phyloP scores from a whole-genome alignment of 2,797 vertebrate genomes.

The Micropoecilia bifurca region DNA sequence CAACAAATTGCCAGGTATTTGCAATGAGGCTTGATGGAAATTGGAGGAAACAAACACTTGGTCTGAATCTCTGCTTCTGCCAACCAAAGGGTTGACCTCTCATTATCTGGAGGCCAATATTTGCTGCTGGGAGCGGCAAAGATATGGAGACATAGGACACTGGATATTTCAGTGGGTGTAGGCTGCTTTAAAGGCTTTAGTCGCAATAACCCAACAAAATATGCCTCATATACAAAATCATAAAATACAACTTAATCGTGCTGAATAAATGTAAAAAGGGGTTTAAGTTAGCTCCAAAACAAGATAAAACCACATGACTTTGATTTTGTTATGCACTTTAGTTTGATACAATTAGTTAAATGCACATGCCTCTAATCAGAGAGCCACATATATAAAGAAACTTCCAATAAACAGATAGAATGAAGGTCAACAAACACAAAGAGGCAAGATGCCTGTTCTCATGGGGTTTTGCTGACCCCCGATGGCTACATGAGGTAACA shows the following conservation, averaged over 20 bases:
- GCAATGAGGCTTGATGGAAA: slow-evolving; percentile 9
- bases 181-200: slow-evolving; percentile 9
- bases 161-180: slow-evolving; percentile 32
- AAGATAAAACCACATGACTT: not conserved
- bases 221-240: not conserved
- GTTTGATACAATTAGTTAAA: slow-evolving; percentile 22
- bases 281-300: not conserved
- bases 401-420: not conserved
- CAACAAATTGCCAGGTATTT: slow-evolving; percentile 28
- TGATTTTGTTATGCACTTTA: not conserved
- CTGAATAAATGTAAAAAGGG: not conserved
- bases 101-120: slow-evolving; percentile 55
- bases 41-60: slow-evolving; percentile 19
- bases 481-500: slow-evolving; percentile 44
- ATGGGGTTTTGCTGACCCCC: slow-evolving; percentile 53
- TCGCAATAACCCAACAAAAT: slow-evolving; percentile 11
- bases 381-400: not conserved
- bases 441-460: not conserved
- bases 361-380: slow-evolving; percentile 19
- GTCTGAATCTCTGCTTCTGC: slow-evolving; percentile 33
- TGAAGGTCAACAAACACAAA: slow-evolving; percentile 17
- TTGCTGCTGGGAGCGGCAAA: slow-evolving; percentile 35
- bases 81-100: slow-evolving; percentile 43
- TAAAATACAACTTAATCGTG: not conserved
- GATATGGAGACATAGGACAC: slow-evolving; percentile 26